A percentile compares a stretch with the other conserved stretches of the same genome.
These are phyloP conservation scores for Tamandua tetradactyla DNA, from an alignment of 2,797 vertebrate genomes.

Conservation along the genomic window DNA sequence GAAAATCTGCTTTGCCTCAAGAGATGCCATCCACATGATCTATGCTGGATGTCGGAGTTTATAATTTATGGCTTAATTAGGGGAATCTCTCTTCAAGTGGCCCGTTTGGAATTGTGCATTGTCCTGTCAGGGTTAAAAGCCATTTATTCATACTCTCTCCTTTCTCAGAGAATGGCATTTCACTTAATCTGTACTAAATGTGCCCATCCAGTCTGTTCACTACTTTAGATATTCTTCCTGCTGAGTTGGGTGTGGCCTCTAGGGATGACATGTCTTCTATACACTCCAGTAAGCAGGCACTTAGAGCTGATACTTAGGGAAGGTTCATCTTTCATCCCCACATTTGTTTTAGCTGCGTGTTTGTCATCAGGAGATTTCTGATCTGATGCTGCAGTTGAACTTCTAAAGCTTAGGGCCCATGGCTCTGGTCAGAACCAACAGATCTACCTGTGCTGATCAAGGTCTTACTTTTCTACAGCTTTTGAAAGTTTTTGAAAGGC, in stretches of 20 bases:
- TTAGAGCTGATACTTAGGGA: background rate
- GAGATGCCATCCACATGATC: background rate
- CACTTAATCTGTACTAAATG: background rate
- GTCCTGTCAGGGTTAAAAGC: background rate
- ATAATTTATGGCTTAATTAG: background rate
- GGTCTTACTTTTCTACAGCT: background rate
- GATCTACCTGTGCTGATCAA: background rate
- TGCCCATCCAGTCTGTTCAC: background rate
- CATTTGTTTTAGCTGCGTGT: background rate
- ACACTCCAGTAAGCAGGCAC: too few relatives aligned
- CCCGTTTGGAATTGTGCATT: background rate
- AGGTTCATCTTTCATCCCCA: background rate
- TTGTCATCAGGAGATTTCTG: too few relatives aligned
- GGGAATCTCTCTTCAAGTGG: background rate
- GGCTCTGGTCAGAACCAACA: background rate
- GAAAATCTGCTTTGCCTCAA: background rate
- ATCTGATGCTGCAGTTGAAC: background rate
- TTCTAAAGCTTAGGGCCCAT: background rate
- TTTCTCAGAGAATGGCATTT: background rate
- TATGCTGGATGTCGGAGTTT: background rate
- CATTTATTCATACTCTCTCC: background rate
- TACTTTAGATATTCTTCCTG: background rate
- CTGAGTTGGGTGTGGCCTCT: background rate
- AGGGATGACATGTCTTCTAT: background rate
- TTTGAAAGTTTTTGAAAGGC: background rate